These are phyloP conservation scores for Neostethus bicornis DNA, from an alignment of 2,797 vertebrate genomes.

Conservation along the genomic window DNA sequence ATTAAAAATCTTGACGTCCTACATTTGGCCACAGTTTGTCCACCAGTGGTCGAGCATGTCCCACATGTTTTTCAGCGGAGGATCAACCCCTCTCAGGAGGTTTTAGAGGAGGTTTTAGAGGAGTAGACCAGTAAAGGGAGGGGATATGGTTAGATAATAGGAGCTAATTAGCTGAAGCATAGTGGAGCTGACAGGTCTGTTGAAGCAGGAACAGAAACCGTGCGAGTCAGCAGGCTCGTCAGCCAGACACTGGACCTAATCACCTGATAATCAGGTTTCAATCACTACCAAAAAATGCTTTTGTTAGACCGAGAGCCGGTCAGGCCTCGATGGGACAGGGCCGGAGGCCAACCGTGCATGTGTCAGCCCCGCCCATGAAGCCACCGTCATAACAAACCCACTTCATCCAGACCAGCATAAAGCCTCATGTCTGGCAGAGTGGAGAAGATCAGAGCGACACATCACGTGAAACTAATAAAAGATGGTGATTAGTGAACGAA, in stretches of 20 bases:
- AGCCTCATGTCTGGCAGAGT: neutral
- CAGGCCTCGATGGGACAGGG: constrained; percentile 29
- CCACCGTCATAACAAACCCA: constrained; percentile 56
- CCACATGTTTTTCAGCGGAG: constrained; percentile 58
- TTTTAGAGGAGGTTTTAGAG: constrained; percentile 52
- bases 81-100: constrained; percentile 46
- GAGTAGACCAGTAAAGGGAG: constrained; percentile 23
- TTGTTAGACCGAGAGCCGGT: constrained; percentile 58
- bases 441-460: neutral
- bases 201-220: constrained; percentile 69
- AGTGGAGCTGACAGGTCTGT: constrained; percentile 71
- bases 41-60: constrained; percentile 40
- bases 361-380: constrained; percentile 22
- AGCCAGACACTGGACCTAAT: constrained; percentile 69
- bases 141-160: constrained; percentile 66
- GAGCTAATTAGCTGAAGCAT: constrained; percentile 67
- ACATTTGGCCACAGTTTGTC: no score
- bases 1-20: no score
- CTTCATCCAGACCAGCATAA: constrained; percentile 8
- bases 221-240: constrained; percentile 71
- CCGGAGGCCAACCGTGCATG: constrained; percentile 39
- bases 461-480: neutral
- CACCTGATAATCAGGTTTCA: constrained; percentile 68
- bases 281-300: constrained; percentile 66
- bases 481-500: neutral